phyloP scores from a whole-genome alignment of 2,888 invertebrate species.

The Eledona agricola region DNA sequence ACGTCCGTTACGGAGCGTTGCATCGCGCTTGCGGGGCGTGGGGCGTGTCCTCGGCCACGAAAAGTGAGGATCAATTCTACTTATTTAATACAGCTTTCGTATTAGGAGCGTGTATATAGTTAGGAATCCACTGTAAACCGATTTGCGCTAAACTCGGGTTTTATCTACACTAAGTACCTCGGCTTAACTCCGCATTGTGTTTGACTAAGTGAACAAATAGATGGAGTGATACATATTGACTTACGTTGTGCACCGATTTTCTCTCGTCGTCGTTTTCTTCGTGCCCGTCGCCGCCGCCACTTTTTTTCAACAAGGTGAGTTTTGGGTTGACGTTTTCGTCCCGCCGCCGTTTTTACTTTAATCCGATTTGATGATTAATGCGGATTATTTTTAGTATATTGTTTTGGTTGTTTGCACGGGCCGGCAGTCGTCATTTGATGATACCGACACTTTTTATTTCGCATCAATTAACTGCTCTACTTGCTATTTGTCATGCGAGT shows the following conservation, averaged over 20 bases:
- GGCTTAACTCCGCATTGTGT: slow-evolving; percentile 64
- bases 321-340: slow-evolving; percentile 44
- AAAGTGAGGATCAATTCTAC: slow-evolving; percentile 65
- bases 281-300: no score
- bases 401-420: slow-evolving; percentile 36
- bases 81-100: slow-evolving; percentile 65
- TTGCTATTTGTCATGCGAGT: neutral
- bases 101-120: slow-evolving; percentile 65
- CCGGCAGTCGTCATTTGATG: slow-evolving; percentile 29
- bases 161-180: slow-evolving; percentile 64
- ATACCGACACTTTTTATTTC: slow-evolving; percentile 26
- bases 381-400: slow-evolving; percentile 46
- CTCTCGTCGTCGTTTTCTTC: slow-evolving; percentile 48
- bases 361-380: slow-evolving; percentile 50
- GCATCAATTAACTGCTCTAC: slow-evolving; percentile 7
- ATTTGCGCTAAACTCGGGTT: slow-evolving; percentile 64
- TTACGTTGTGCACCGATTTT: slow-evolving; percentile 53
- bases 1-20: slow-evolving; percentile 44
- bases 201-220: slow-evolving; percentile 65
- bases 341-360: slow-evolving; percentile 44
- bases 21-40: slow-evolving; percentile 46
- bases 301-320: slow-evolving; percentile 47
- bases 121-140: slow-evolving; percentile 65
- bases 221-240: slow-evolving; percentile 64
- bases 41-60: slow-evolving; percentile 61